A percentile compares a stretch with the other conserved stretches of the same genome.
Evolutionary conservation across 2,797 vertebrate species (phyloP).

Genomic region (Rhynchonycteris naso): DNA sequence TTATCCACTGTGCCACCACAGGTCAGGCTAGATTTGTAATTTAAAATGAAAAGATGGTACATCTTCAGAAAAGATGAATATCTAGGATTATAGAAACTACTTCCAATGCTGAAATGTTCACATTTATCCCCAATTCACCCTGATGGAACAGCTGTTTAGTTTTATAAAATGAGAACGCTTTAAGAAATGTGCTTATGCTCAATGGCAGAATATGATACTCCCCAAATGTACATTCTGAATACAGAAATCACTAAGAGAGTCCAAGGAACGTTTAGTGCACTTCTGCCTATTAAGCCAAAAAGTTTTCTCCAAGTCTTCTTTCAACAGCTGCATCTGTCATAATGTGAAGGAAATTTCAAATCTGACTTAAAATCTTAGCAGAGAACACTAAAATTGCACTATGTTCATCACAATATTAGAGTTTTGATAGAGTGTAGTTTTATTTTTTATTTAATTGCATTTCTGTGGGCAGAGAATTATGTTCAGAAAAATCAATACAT

Average conservation of each 20-base stretch:
- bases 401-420: not conserved
- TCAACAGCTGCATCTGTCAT: not conserved
- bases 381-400: not conserved
- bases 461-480: not conserved
- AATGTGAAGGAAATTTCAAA: not conserved
- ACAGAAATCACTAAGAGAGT: conserved; percentile 35
- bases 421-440: not conserved
- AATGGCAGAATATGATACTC: conserved; percentile 29
- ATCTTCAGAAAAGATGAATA: conserved; percentile 25
- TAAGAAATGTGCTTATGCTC: conserved; percentile 42
- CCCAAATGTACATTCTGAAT: conserved; percentile 33
- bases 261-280: not conserved
- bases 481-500: not conserved
- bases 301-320: not conserved
- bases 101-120: conserved; percentile 8
- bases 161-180: conserved; percentile 65
- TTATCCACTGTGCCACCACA: too few relatives aligned
- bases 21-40: not conserved
- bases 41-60: conserved; percentile 37
- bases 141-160: conserved; percentile 54
- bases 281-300: not conserved
- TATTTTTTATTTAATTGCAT: not conserved
- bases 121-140: conserved; percentile 44
- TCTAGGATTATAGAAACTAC: not conserved
- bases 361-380: not conserved